Evolutionary conservation across 2,797 vertebrate species (phyloP), one percentile per base, ranked within the genome.

Genomic region (Pipistrellus pygmaeus): DNA sequence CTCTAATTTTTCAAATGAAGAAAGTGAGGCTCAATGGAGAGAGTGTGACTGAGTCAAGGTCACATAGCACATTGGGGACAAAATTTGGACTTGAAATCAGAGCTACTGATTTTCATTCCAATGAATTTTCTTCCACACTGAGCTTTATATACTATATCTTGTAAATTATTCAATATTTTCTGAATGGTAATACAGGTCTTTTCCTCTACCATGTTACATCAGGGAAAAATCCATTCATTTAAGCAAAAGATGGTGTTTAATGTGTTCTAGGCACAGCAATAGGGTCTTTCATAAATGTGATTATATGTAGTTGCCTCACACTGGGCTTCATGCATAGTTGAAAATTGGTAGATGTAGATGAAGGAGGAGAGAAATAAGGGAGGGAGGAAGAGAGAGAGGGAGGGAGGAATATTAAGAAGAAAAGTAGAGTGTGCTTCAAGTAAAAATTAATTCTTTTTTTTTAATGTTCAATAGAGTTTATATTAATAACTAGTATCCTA

Each of bases 1-100:
- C 20, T 85, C 11, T 91, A n/a, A 66, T 48, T 88, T 25, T 88
- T 94, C 62, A 85, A 82, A 73, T 55, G n/a, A 85, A 25, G 51
- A 44, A 75, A 57, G 4, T 48, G 6, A 84, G 11, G 38, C 30
- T 89, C 35, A 13, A 14, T 27, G 30, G n/a, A 84, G 30, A 51
- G n/a, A 92, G 14, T 27, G 51, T 27, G 51, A 66, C 35, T 84
- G 30, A 60, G 20, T 57, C 9, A 30, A 72, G 7, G 41, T 88
- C 35, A 69, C 25, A 57, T 0, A 68, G 53, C n/a, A n/a, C 8
- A 32, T 8, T 23, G 38, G 11, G 51, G n/a, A 81, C 5, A 88
- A 73, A 91, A 84, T 55, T 8, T 83, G 66, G 35, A 78, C n/a
- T 84, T 91, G 60, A 94, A 89, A 44, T 77, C 10, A 23, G 30